A percentile compares a stretch with the other conserved stretches of the same genome.
Conservation (phyloP, 1,140 invertebrate genomes). For the Tenebrio molitor region DNA sequence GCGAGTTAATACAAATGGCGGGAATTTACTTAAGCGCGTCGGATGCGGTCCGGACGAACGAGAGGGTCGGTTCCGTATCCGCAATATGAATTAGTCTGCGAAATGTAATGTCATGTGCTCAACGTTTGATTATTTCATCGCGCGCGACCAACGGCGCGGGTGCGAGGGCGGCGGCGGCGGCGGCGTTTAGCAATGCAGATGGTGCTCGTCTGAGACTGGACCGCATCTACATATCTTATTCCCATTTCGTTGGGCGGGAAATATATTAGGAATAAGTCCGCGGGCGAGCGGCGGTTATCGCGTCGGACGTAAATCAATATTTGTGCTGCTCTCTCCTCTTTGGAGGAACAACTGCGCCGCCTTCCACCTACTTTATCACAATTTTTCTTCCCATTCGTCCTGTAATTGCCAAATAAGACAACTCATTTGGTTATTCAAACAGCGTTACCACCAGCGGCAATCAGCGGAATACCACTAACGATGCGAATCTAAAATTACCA, state of each 20-base stretch:
- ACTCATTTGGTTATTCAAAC: constrained; percentile 48
- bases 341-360: constrained; percentile 8
- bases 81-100: constrained; percentile 6
- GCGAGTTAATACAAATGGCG: constrained; percentile 43
- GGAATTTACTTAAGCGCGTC: constrained; percentile 44
- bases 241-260: constrained; percentile 1
- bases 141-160: not conserved
- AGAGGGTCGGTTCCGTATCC: constrained; percentile 1
- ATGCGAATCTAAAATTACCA: constrained; percentile 47
- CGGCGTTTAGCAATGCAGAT: constrained; percentile 6
- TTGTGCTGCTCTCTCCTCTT: not conserved
- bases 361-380: constrained; percentile 13
- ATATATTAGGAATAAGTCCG: constrained; percentile 20
- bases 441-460: constrained; percentile 42
- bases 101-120: not conserved
- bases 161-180: not conserved
- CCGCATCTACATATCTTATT: constrained; percentile 19
- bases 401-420: constrained; percentile 46
- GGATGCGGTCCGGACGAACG: not conserved
- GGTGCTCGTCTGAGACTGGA: constrained; percentile 2
- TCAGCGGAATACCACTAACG: constrained; percentile 45
- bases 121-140: not conserved
- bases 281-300: constrained; percentile 16
- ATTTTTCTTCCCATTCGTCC: constrained; percentile 39
- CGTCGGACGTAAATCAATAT: constrained; percentile 39